Evolutionary conservation across 2,113 vertebrate genomes (phyloP), one percentile per base, ranked within the genome.

Genomic region (Pterocles burchelli): DNA sequence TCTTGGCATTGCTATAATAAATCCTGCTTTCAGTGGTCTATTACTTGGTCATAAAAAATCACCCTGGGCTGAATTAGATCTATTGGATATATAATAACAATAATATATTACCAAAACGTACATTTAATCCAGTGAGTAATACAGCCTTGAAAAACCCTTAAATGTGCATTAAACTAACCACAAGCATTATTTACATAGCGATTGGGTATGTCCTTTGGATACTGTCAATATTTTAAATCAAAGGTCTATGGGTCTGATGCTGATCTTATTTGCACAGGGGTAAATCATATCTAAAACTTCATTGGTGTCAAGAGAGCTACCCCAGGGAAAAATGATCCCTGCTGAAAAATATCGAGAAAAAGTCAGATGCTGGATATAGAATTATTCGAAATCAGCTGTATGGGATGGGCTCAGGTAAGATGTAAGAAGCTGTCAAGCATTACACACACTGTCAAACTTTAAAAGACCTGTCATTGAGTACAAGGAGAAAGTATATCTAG

Each of bases 1-100:
- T 95, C 94, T 76, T 94, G 96, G 81, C 90, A 95, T 96, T 96
- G 95, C 91, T 93, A 83, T 96, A 97, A 97, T 97, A 98, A 98
- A 98, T 97, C 95, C 84, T 97, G 55, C 95, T 97, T 97, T 92
- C 88, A 92, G 94, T 79, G 77, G 77, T 95, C 96, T 96, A 93
- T 97, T 97, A 95, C 78, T 87, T 72, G 59, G 52, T 93, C 93
- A 95, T 97, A 97, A 97, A 98, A 97, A 93, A 97, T 91, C 89
- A 97, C 96, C 89, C 71, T 96, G 82, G 94, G 96, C 96, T 97
- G 93, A 96, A 98, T 97, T 78, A 96, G 87, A 81, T 93, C 91
- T 93, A 88, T 73, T 95, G 90, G 79, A 85, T 93, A 86, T 97
- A 96, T 58, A 96, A 93, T 82, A 90, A 88, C 67, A 95, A 85